Evolutionary conservation across 37 sponge, comb jelly and placozoan genomes (phyloP).

Genomic region (Spongia lamella): DNA sequence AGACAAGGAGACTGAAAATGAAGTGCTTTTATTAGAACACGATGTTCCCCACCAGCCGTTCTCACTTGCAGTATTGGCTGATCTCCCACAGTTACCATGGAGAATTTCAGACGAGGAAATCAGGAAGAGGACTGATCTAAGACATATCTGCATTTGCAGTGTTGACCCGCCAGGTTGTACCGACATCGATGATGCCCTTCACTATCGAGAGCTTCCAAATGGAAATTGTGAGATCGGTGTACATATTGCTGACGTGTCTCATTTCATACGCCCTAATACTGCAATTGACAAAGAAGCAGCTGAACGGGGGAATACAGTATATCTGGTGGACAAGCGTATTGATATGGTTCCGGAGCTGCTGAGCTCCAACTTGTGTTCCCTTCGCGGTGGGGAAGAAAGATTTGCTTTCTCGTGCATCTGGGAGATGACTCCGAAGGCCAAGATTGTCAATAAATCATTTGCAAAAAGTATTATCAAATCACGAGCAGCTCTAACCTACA

Average conservation of each 20-base stretch:
- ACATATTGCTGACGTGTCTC: slow-evolving; percentile 97
- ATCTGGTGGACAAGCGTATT: slow-evolving; percentile 91
- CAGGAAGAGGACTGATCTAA: slow-evolving; percentile 61
- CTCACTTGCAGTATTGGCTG: slow-evolving; percentile 72
- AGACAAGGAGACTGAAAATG: slow-evolving; percentile 94
- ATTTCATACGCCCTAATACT: slow-evolving; percentile 91
- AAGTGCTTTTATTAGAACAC: slow-evolving; percentile 92
- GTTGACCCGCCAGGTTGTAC: slow-evolving; percentile 99
- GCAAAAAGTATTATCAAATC: slow-evolving; percentile 87
- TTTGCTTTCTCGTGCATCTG: slow-evolving; percentile 91
- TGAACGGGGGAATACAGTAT: slow-evolving; percentile 93
- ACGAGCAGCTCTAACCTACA: slow-evolving; percentile 84
- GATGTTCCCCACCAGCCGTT: slow-evolving; percentile 93
- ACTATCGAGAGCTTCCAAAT: slow-evolving; percentile 70
- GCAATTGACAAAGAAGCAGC: slow-evolving; percentile 91
- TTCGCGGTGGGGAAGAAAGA: slow-evolving; percentile 85
- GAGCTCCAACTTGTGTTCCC: slow-evolving; percentile 95
- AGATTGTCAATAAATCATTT: slow-evolving; percentile 71
- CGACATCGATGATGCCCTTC: slow-evolving; percentile 99
- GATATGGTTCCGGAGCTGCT: slow-evolving; percentile 98
- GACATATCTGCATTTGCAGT: slow-evolving; percentile 86
- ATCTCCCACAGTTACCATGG: slow-evolving; percentile 93
- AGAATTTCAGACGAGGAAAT: slow-evolving; percentile 76
- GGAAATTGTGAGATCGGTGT: slow-evolving; percentile 95
- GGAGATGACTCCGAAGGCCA: slow-evolving; percentile 83